phyloP scores from a whole-genome alignment of 37 sponge, comb jelly and placozoan species.

The Spongilla lacustris region DNA sequence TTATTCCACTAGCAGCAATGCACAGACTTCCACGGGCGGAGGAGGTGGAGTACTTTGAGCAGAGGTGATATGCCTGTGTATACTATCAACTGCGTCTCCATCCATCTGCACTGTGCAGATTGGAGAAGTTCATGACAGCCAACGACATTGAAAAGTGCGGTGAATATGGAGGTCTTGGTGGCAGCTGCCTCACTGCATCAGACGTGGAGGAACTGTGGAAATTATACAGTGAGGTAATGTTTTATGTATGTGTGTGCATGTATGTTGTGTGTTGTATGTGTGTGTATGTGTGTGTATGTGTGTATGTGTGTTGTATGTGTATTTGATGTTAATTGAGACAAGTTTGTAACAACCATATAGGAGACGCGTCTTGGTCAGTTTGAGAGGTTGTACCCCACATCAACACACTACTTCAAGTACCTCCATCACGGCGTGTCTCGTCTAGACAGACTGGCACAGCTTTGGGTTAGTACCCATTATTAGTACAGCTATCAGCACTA shows the following conservation, averaged over 20 bases:
- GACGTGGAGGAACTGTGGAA: slow-evolving; percentile 67
- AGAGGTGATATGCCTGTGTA: slow-evolving; percentile 22
- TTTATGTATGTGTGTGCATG: background rate
- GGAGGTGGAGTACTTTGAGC: slow-evolving; percentile 16
- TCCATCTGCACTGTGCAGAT: slow-evolving; percentile 6
- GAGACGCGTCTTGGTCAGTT: slow-evolving; percentile 28
- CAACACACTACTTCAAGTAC: background rate
- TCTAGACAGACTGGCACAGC: background rate
- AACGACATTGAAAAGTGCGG: slow-evolving; percentile 27
- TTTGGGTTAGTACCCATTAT: background rate
- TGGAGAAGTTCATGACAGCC: background rate
- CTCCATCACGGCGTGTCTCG: background rate
- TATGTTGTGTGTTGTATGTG: background rate
- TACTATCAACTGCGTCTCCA: background rate
- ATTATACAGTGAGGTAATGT: slow-evolving; percentile 56
- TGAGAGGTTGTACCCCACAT: slow-evolving; percentile 34
- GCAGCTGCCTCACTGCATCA: slow-evolving; percentile 43
- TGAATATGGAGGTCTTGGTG: slow-evolving; percentile 57
- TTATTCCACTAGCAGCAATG: slow-evolving; percentile 73
- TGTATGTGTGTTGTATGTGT: background rate
- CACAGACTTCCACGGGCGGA: background rate
- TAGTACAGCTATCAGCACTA: background rate
- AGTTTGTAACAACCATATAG: background rate
- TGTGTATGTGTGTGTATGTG: background rate
- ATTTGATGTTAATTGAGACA: background rate